Conservation (phyloP, 2,113 vertebrate species). For the Jaculus jaculus region DNA sequence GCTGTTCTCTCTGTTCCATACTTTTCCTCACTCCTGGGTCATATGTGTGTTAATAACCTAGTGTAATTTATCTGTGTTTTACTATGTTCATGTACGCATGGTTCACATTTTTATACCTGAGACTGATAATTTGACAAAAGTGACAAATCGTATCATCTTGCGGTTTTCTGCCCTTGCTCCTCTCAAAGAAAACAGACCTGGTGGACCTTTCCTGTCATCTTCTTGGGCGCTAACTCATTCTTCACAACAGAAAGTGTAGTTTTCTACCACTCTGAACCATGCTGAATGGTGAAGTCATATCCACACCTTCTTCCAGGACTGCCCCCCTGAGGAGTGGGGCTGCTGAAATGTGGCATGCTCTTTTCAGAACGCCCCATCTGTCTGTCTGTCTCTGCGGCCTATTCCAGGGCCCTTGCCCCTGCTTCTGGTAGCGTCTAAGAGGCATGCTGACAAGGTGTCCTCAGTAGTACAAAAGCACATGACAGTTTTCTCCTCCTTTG, state of each 20-base stretch:
- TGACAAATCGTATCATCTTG: background rate
- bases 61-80: background rate
- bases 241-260: background rate
- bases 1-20: fast-evolving
- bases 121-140: background rate
- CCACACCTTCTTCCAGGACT: background rate
- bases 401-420: background rate
- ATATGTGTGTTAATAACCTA: background rate
- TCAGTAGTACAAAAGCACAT: background rate
- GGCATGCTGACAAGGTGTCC: background rate
- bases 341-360: background rate
- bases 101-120: background rate
- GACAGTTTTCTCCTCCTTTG: background rate
- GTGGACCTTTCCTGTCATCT: background rate
- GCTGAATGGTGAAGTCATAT: background rate
- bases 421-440: background rate
- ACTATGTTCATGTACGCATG: background rate
- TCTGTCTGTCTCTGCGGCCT: background rate
- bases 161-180: background rate
- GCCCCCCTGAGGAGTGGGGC: background rate
- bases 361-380: background rate
- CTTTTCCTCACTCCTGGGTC: background rate
- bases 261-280: background rate
- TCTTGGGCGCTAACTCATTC: background rate
- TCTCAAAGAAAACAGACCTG: background rate